phyloP scores from a whole-genome alignment of 1,140 invertebrate species.

The Armadillidium nasatum region DNA sequence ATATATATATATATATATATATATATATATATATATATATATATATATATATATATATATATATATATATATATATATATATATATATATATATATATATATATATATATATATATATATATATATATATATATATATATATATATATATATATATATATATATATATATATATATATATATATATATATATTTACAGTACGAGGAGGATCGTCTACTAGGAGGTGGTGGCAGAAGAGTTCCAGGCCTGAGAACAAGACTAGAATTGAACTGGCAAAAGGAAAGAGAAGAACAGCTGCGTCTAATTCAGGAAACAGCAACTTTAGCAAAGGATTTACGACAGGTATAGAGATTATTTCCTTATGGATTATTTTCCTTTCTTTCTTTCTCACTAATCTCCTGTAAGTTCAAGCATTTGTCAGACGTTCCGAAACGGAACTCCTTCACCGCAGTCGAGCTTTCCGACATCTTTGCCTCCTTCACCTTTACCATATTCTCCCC shows the following conservation, averaged over 20 bases:
- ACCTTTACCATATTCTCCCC: no score
- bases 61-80: constrained; percentile 14
- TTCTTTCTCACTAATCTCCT: no score
- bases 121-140: constrained; percentile 22
- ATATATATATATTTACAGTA: constrained; percentile 25
- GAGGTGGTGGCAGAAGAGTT: constrained; percentile 64
- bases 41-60: not conserved
- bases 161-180: constrained; percentile 13
- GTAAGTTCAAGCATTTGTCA: no score
- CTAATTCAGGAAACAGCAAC: constrained; percentile 85
- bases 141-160: constrained; percentile 12
- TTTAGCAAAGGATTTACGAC: constrained; percentile 71
- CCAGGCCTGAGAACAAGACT: constrained; percentile 79
- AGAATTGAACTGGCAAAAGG: constrained; percentile 93
- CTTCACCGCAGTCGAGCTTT: no score
- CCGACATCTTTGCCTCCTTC: no score
- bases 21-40: not conserved
- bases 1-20: not conserved
- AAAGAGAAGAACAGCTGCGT: constrained; percentile 84
- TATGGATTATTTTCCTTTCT: no score
- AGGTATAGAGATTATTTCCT: constrained; percentile 16
- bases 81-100: constrained; percentile 23
- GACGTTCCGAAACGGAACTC: no score
- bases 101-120: constrained; percentile 14
- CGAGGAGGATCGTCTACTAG: constrained; percentile 53